Conservation (phyloP, 2,888 invertebrate genomes). For the Lithosia quadra region DNA sequence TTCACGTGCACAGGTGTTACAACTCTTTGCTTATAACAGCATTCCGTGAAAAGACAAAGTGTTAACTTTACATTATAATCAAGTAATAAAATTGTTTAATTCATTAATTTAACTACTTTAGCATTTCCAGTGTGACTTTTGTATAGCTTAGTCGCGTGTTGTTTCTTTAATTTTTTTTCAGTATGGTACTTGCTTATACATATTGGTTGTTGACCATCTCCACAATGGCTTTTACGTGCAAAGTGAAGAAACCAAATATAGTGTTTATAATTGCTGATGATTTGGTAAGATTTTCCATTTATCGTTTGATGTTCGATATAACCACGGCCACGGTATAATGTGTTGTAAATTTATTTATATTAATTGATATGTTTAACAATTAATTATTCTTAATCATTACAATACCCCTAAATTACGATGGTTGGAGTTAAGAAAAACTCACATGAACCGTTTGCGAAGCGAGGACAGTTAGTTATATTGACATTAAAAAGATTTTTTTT, state of each 20-base stretch:
- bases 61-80: not conserved
- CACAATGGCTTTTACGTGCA: slow-evolving; percentile 12
- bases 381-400: not conserved
- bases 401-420: not conserved
- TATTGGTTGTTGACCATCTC: slow-evolving; percentile 14
- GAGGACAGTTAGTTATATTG: too few relatives aligned
- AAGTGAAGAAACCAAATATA: slow-evolving; percentile 85
- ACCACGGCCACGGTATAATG: not conserved
- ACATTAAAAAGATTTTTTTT: too few relatives aligned
- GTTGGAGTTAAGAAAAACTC: too few relatives aligned
- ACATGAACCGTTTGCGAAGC: too few relatives aligned
- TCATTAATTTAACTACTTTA: not conserved
- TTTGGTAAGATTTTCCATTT: slow-evolving; percentile 87
- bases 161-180: not conserved
- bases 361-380: not conserved
- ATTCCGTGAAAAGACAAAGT: not conserved
- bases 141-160: slow-evolving; percentile 2
- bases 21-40: not conserved
- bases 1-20: not conserved
- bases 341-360: not conserved
- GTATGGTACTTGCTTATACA: slow-evolving; percentile 21
- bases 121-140: not conserved
- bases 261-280: slow-evolving; percentile 94
- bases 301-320: not conserved
- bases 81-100: not conserved